These are phyloP conservation scores for Mesocricetus auratus DNA, from an alignment of 2,113 vertebrate genomes.

Conservation along the genomic window DNA sequence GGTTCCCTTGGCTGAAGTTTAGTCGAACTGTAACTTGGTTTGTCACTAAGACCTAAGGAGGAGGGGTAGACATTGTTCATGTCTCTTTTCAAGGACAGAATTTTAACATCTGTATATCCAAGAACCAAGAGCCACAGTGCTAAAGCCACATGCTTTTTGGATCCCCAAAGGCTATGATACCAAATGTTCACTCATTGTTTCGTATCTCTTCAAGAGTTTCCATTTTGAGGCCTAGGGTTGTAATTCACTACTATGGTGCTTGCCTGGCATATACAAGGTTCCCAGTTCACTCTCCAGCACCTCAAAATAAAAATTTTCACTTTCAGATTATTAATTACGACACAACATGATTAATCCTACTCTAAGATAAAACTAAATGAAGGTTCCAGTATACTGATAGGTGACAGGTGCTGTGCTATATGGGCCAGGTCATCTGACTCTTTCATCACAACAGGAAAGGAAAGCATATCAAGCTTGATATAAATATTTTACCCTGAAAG, in stretches of 20 bases:
- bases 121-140: conserved; percentile 29
- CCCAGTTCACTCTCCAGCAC: neutral
- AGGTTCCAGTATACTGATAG: neutral
- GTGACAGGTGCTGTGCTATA: neutral
- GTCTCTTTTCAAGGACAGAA: neutral
- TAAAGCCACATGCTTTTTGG: conserved; percentile 1
- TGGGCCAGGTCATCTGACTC: neutral
- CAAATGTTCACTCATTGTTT: neutral
- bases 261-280: neutral
- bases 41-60: neutral
- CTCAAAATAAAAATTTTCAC: conserved; percentile 13
- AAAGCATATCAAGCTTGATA: neutral
- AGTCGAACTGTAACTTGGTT: neutral
- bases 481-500: neutral
- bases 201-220: neutral
- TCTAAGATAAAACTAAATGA: conserved; percentile 41
- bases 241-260: neutral
- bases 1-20: neutral
- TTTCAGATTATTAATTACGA: conserved; percentile 30
- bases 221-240: neutral
- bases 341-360: neutral
- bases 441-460: conserved; percentile 4
- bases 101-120: neutral
- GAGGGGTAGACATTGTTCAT: neutral
- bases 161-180: neutral